These are phyloP conservation scores for Cryptophagus acutangulus DNA, from an alignment of 2,888 invertebrate genomes.

Conservation along the genomic window DNA sequence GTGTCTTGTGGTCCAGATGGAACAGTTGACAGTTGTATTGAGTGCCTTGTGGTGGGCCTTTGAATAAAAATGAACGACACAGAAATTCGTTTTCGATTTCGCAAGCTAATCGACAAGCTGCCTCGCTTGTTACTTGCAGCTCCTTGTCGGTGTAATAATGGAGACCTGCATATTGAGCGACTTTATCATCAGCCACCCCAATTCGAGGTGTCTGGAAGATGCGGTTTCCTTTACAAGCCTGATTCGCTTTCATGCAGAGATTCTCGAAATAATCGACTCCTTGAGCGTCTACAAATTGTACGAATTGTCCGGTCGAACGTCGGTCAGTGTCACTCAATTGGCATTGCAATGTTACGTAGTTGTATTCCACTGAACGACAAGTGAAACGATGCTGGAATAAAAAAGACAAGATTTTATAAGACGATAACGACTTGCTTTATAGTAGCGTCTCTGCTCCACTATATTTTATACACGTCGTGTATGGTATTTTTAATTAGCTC, in stretches of 20 bases:
- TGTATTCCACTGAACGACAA: conserved; percentile 89
- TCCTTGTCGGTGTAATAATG: conserved; percentile 94
- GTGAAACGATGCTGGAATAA: conserved; percentile 73
- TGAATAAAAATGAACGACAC: conserved; percentile 76
- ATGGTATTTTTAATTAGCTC: too few species aligned
- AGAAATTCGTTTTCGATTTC: conserved; percentile 91
- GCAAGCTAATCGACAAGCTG: conserved; percentile 85
- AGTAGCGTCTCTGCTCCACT: too few species aligned
- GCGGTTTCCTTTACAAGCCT: conserved; percentile 81
- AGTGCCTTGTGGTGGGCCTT: conserved; percentile 61
- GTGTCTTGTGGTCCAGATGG: conserved; percentile 86
- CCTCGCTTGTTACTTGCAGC: conserved; percentile 81
- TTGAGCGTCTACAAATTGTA: conserved; percentile 85
- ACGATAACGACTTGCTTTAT: too few species aligned
- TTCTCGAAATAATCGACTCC: conserved; percentile 85
- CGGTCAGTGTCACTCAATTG: conserved; percentile 87
- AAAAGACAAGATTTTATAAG: too few species aligned
- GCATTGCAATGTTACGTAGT: conserved; percentile 88
- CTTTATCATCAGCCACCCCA: conserved; percentile 86
- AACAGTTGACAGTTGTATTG: conserved; percentile 89
- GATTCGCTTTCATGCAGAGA: conserved; percentile 75
- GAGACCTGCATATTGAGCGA: conserved; percentile 84
- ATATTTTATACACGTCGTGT: too few species aligned
- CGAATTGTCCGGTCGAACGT: conserved; percentile 79
- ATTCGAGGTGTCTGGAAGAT: conserved; percentile 76